phyloP scores from a whole-genome alignment of 2,888 invertebrate genomes.

The Hecatera dysodea region DNA sequence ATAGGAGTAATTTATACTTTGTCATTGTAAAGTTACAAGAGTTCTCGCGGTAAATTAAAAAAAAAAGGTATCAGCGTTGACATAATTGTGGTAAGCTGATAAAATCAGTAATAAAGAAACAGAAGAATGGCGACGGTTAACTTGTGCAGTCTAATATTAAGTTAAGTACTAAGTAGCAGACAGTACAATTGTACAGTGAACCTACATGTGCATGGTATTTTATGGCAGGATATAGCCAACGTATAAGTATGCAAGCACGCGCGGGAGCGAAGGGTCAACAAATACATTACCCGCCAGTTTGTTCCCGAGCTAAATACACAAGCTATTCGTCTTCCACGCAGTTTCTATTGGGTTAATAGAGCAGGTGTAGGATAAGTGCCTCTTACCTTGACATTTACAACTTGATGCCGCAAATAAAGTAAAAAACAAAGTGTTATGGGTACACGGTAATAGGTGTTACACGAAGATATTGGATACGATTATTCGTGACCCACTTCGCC shows the following conservation, averaged over 20 bases:
- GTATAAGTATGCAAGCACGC: conserved; percentile 51
- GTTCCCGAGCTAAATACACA: conserved; percentile 68
- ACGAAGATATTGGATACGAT: conserved; percentile 59
- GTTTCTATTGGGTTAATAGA: conserved; percentile 76
- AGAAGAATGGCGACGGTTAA: conserved; percentile 43
- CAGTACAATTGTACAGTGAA: conserved; percentile 20
- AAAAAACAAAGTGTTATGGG: conserved; percentile 43
- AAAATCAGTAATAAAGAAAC: conserved; percentile 50
- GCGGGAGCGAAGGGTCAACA: conserved; percentile 64
- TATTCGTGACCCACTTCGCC: conserved; percentile 69
- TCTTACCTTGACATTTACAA: conserved; percentile 57
- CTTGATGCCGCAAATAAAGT: conserved; percentile 36
- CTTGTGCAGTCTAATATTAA: conserved; percentile 37
- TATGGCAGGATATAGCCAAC: conserved; percentile 49
- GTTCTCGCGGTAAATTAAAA: conserved; percentile 22
- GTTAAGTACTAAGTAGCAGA: conserved; percentile 36
- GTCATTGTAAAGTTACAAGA: conserved; percentile 31
- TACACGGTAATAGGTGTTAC: conserved; percentile 19
- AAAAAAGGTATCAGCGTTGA: conserved; percentile 33
- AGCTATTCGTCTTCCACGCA: conserved; percentile 75
- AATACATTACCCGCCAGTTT: conserved; percentile 70
- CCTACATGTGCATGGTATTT: conserved; percentile 35
- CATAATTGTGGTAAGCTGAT: conserved; percentile 36
- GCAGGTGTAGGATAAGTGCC: conserved; percentile 69
- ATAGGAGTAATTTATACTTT: conserved; percentile 16